Base-by-base conservation (phyloP, 1,140 invertebrate species). In the Trinorchestia longiramus region DNA sequence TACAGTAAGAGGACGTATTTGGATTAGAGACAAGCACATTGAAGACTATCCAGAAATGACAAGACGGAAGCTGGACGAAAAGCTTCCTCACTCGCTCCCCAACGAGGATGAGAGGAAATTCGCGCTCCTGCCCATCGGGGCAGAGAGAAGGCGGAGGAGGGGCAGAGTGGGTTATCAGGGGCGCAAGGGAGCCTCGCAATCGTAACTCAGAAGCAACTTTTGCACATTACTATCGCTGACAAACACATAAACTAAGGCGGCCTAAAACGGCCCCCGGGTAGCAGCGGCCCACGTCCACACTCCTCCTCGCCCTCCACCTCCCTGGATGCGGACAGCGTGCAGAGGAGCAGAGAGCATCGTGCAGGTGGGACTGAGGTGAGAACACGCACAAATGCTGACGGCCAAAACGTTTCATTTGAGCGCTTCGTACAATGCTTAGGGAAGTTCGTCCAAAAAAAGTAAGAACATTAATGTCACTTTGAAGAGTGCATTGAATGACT, bases 181-280 rank as follows among this genome's bases (percentile, higher is more conserved):
- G 88, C 88, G 43, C 88, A 42, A 41, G n/a, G 88, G 88, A 90
- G 88, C 43, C 92, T 94, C 92, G 92, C 92, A 94, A 94, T 94
- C 92, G 92, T 94, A 94, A 94, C 92, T 94, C 92, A 94, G 92
- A 94, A 94, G 92, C 92, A 94, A 94, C 92, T 94, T 94, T 94
- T 94, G 92, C 92, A 94, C 92, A 47, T 94, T 94, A 94, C 92
- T 94, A 94, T 94, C 92, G 92, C 92, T 94, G 92, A 94, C 92
- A 94, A 94, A 94, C 92, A 94, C 92, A 94, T 94, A 94, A 94
- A 94, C 92, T 94, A 94, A 45, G 92, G 92, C 92, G 92, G 92
- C 92, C 92, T 94, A 94, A 94, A 94, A 47, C 92, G 92, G 92
- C 92, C 44, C 92, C 44, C 43, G 92, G 92, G 92, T 43, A 45